Evolutionary conservation across 2,797 vertebrate genomes (phyloP), one percentile per base, ranked within the genome.

Genomic region (Hylomyscus alleni): DNA sequence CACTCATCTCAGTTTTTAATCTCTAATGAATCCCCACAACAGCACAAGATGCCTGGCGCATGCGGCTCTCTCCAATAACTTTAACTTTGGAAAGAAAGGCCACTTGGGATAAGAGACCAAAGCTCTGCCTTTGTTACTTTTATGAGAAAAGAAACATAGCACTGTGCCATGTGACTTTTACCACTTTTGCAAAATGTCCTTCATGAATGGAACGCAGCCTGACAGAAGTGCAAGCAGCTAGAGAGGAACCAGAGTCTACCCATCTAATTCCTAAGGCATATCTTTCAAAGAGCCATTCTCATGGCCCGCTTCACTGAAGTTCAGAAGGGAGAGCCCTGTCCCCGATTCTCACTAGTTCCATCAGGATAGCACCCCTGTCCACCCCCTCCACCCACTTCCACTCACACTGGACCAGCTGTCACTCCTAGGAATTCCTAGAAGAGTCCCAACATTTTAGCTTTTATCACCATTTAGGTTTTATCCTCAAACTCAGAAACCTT

Each of bases 61-160:
- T 54, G 7, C 1, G 17, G 20, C 19, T 13, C 17, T 62, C 58
- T n/a, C 52, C 67, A 52, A 17, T 20, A 44, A 77, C 52, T 77
- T 81, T 34, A 62, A 14, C 47, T 89, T 77, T 50, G 17, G 67
- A 83, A 95, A 94, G 52, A 87, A 90, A 80, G 40, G 47, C 52
- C 62, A 44, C 72, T 65, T 40, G 44, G 47, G 37, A 24, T 47
- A 75, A 88, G 40, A 37, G 37, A 34, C 13, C 22, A 87, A 52
- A 56, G 20, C 34, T 56, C 62, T 40, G 19, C 34, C 47, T 90
- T 15, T 82, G 50, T 85, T 69, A n/a, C 73, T 72, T 94, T 89
- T 81, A 76, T 88, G 4, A 83, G 69, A 72, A 90, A 90, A 90
- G 37, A 76, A 89, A 69, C 50, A 15, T 10, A 89, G n/a, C n/a